Conservation (phyloP, 1,140 invertebrate genomes). For the Drosophila oshimai region DNA sequence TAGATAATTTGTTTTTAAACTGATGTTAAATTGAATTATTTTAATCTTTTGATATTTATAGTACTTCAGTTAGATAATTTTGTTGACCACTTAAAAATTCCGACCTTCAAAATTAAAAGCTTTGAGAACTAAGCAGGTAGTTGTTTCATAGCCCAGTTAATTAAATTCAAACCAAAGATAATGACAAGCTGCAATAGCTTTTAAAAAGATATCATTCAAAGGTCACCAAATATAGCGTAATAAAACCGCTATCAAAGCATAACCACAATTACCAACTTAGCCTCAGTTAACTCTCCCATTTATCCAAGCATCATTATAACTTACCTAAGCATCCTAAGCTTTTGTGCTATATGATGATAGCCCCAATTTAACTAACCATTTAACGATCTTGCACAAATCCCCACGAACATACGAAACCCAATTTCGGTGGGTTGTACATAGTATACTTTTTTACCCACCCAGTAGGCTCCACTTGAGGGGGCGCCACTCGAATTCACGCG, state of each 20-base stretch:
- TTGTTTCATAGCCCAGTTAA: no score
- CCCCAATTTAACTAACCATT: conserved; percentile 46
- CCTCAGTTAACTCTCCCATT: background rate
- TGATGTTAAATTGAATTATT: no score
- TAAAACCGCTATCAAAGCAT: conserved; percentile 3
- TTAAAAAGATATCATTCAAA: background rate
- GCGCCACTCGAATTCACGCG: conserved; percentile 40
- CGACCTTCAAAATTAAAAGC: background rate
- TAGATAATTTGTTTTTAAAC: background rate
- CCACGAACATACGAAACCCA: conserved; percentile 10
- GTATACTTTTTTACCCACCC: conserved; percentile 23
- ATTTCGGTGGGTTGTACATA: background rate
- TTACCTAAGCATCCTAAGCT: conserved; percentile 10
- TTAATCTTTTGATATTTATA: no score
- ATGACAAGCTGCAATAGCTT: background rate
- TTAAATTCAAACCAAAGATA: background rate
- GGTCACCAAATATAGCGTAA: conserved; percentile 7
- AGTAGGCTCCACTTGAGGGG: conserved; percentile 34
- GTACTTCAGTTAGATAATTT: no score
- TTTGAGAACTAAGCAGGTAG: background rate
- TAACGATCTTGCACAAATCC: conserved; percentile 38
- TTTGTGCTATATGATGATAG: conserved; percentile 33
- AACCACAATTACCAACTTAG: conserved; percentile 21
- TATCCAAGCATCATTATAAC: conserved; percentile 1
- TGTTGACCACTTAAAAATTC: no score